A percentile compares a stretch with the other conserved stretches of the same genome.
phyloP scores from a whole-genome alignment of 2,888 invertebrate species.

The Drosophila mimetica region DNA sequence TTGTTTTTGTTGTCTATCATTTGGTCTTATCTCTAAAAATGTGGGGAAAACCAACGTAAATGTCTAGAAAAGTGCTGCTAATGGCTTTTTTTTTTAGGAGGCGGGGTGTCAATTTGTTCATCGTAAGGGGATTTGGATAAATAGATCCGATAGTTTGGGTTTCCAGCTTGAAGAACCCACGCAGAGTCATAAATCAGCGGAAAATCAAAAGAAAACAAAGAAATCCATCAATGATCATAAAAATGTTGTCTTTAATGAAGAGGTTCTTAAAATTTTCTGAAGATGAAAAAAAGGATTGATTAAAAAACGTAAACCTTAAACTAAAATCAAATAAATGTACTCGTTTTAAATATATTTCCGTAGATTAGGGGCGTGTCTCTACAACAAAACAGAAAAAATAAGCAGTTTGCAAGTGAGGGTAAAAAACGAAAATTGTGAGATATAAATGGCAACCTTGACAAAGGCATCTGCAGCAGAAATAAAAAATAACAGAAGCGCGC shows the following conservation, averaged over 20 bases:
- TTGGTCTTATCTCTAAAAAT: constrained; percentile 26
- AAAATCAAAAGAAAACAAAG: constrained; percentile 34
- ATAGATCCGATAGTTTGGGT: constrained; percentile 9
- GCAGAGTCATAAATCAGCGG: constrained; percentile 35
- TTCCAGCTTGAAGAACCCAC: constrained; percentile 14
- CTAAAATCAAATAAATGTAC: neutral
- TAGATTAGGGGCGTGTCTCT: constrained; percentile 12
- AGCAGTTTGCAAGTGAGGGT: constrained; percentile 7
- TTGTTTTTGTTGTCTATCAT: constrained; percentile 19
- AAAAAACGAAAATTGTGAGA: constrained; percentile 51
- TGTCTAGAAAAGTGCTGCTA: constrained; percentile 37
- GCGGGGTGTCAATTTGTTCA: constrained; percentile 23
- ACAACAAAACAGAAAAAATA: constrained; percentile 6
- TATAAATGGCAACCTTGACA: constrained; percentile 72
- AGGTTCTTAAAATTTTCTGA: neutral
- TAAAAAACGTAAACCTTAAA: too few relatives aligned
- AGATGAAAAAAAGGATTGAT: too few relatives aligned
- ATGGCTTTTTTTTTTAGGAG: constrained; percentile 16
- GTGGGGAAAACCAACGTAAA: constrained; percentile 14
- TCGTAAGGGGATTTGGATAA: constrained; percentile 8
- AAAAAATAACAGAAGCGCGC: constrained; percentile 36
- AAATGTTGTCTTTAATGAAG: neutral
- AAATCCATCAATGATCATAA: constrained; percentile 25
- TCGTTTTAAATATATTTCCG: neutral
- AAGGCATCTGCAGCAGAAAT: constrained; percentile 50